Evolutionary conservation across 2,113 vertebrate genomes (phyloP).

Genomic region (Neoarius graeffei): DNA sequence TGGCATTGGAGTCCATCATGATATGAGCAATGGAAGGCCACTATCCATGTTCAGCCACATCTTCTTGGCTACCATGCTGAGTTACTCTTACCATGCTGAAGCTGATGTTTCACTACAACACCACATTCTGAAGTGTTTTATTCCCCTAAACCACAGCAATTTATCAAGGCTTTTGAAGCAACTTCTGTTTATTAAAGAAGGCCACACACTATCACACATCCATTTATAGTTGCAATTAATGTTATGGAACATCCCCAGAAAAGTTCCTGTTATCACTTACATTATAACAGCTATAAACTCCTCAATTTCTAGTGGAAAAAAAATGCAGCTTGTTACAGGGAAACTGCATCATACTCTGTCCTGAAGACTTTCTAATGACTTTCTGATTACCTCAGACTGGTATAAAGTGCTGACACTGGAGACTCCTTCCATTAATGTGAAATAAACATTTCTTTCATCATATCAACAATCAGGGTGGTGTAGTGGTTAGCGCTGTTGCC

Average conservation of each 20-base stretch:
- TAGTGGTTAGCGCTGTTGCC: no score
- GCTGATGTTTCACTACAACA: not conserved
- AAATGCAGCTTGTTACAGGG: not conserved
- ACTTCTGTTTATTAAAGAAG: not conserved
- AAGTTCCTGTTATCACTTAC: no score
- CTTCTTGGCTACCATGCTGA: no score
- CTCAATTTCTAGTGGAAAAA: not conserved
- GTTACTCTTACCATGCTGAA: not conserved
- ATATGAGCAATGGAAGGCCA: no score
- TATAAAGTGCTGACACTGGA: not conserved
- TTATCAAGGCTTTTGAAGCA: not conserved
- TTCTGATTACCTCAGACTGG: not conserved
- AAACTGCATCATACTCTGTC: not conserved
- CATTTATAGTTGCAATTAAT: not conserved
- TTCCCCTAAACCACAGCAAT: not conserved
- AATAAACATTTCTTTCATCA: not conserved
- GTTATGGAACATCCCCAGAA: not conserved
- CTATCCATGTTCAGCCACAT: no score
- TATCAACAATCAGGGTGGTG: not conserved
- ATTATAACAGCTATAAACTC: no score
- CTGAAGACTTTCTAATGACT: no score
- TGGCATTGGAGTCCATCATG: no score
- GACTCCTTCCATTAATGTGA: not conserved
- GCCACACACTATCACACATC: not conserved
- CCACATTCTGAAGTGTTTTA: not conserved